Base-by-base conservation (phyloP, 2,113 vertebrate genomes). In the Callopanchax toddi region DNA sequence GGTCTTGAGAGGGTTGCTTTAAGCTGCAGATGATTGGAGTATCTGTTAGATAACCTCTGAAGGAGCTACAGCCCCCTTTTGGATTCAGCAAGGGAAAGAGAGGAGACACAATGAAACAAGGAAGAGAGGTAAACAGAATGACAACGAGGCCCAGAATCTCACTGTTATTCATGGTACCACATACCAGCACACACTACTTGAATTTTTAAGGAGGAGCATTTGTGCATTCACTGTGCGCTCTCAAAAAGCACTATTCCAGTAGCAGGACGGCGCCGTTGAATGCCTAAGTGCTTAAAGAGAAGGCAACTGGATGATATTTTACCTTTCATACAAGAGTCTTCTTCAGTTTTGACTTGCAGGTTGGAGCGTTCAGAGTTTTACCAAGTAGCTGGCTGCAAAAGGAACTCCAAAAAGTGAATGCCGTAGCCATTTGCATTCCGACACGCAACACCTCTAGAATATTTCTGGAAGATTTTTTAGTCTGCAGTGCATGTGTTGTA, bases 21-120 rank as follows among this genome's bases (percentile, higher is more conserved):
- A 86, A 89, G 84, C 76, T 87, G 64, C 17, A 34, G 71, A 79
- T 88, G 82, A 89, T 88, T 87, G 74, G 71, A 82, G 63, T 79
- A 83, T 84, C 72, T 79, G 80, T 84, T 85, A 82, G 81, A 84
- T 83, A 88, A 77, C 65, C 84, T 79, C 82, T 72, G 62, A 78
- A 87, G 84, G 79, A 88, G 68, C 56, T 52, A 63, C 58, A 69
- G 67, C 72, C 52, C 52, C 68, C 61, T 66, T 72, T 70, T 59
- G 29, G 20, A 74, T 55, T 75, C 49, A 10, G 26, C 17, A 6
- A 29, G 46, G 74, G 62, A 51, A 43, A 55, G 56, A 55, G 71
- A 40, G 50, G 53, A 43, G 43, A 75, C 57, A 64, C 55, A 60
- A 39, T 55, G 57, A 60, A 82, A 76, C 32, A 66, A 70, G 62